Evolutionary conservation across 1,140 invertebrate genomes (phyloP).

Genomic region (Zaprionus gabonicus): DNA sequence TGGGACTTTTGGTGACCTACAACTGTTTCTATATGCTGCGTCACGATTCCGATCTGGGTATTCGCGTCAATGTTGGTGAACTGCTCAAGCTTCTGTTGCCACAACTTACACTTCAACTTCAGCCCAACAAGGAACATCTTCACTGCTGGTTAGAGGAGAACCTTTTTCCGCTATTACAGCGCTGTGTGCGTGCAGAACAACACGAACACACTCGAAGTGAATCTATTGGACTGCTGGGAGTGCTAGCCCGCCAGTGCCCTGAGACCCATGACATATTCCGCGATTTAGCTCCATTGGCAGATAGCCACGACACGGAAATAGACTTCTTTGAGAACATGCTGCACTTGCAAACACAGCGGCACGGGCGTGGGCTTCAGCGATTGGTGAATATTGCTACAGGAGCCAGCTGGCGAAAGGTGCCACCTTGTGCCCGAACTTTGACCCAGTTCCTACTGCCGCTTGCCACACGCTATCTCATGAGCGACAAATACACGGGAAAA

Average conservation of each 20-base stretch:
- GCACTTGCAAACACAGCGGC: slow-evolving; percentile 93
- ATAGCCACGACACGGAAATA: slow-evolving; percentile 91
- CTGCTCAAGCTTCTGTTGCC: slow-evolving; percentile 89
- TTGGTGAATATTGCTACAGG: slow-evolving; percentile 59
- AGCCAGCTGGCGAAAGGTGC: slow-evolving; percentile 49
- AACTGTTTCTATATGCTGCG: slow-evolving; percentile 93
- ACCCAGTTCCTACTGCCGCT: slow-evolving; percentile 94
- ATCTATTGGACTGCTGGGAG: slow-evolving; percentile 90
- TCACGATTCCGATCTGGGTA: slow-evolving; percentile 92
- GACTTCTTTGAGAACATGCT: slow-evolving; percentile 98
- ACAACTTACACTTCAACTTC: slow-evolving; percentile 38
- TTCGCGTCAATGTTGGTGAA: slow-evolving; percentile 91
- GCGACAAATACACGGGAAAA: slow-evolving; percentile 90
- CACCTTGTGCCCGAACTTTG: slow-evolving; percentile 89
- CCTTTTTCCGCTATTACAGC: slow-evolving; percentile 88
- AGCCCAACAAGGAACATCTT: slow-evolving; percentile 80
- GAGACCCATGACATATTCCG: slow-evolving; percentile 89
- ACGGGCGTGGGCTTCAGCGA: slow-evolving; percentile 89
- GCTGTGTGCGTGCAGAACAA: slow-evolving; percentile 87
- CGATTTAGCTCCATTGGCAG: slow-evolving; percentile 90
- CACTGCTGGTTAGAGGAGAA: slow-evolving; percentile 90
- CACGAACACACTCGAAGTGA: slow-evolving; percentile 90
- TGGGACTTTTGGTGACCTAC: slow-evolving; percentile 90
- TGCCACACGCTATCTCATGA: slow-evolving; percentile 91
- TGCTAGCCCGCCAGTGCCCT: slow-evolving; percentile 89